Evolutionary conservation across 2,113 vertebrate genomes (phyloP).

Genomic region (Bufo bufo): DNA sequence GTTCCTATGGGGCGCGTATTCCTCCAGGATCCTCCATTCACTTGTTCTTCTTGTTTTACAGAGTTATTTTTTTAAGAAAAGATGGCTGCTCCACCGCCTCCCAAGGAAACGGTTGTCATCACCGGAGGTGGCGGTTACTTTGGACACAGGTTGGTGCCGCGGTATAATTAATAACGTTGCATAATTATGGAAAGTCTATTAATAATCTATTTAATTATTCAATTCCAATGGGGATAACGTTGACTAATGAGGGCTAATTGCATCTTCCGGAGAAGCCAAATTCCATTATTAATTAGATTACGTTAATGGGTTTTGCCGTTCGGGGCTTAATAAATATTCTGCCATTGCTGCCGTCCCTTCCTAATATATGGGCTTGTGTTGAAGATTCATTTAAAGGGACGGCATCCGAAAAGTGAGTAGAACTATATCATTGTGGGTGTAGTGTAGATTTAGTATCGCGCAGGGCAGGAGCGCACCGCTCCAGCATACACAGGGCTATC

Average conservation of each 20-base stretch:
- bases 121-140: constrained; percentile 93
- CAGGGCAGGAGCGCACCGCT: too few species aligned
- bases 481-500: background rate
- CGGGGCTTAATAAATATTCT: constrained; percentile 18
- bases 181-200: constrained; percentile 48
- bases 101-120: constrained; percentile 73
- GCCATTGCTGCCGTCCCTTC: background rate
- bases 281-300: constrained; percentile 46
- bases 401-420: background rate
- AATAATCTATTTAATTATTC: constrained; percentile 53
- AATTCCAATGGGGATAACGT: constrained; percentile 11
- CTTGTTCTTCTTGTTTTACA: background rate
- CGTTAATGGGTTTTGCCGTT: constrained; percentile 36
- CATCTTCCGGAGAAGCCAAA: constrained; percentile 44
- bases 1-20: too few species aligned
- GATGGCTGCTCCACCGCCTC: constrained; percentile 62
- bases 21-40: background rate
- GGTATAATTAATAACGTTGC: constrained; percentile 33
- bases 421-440: background rate
- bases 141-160: constrained; percentile 84
- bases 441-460: too few species aligned
- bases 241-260: constrained; percentile 48
- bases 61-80: background rate
- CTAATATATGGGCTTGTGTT: background rate
- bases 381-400: constrained; percentile 9